phyloP scores from a whole-genome alignment of 1,140 invertebrate species.

The Drosophila leontia region DNA sequence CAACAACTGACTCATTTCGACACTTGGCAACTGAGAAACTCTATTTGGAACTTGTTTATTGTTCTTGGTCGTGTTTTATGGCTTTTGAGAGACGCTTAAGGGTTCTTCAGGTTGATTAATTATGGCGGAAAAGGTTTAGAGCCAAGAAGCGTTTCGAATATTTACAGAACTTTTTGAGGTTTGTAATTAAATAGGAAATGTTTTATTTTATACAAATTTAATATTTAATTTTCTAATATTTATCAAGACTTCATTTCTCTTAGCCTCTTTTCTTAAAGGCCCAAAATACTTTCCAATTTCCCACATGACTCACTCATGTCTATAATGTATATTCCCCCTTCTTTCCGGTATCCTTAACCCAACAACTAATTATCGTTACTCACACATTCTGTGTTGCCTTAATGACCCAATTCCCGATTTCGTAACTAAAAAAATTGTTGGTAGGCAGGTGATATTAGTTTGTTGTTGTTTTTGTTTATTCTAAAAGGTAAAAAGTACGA shows the following conservation, averaged over 20 bases:
- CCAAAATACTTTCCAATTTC: not conserved
- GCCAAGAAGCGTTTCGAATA: slow-evolving; percentile 10
- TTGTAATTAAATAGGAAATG: too few species aligned
- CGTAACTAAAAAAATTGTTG: slow-evolving; percentile 33
- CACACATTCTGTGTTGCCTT: slow-evolving; percentile 54
- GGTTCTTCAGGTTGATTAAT: slow-evolving; percentile 45
- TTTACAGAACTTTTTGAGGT: not conserved
- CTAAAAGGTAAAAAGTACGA: not conserved
- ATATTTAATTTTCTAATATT: too few species aligned
- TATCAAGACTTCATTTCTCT: too few species aligned
- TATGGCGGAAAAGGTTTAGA: slow-evolving; percentile 39
- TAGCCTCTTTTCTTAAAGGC: not conserved
- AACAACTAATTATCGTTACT: slow-evolving; percentile 28
- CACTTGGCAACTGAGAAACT: slow-evolving; percentile 34
- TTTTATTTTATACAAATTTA: too few species aligned
- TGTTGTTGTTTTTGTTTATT: slow-evolving; percentile 9
- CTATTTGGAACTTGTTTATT: slow-evolving; percentile 43
- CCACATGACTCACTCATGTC: slow-evolving; percentile 5
- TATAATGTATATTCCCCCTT: not conserved
- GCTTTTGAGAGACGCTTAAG: slow-evolving; percentile 33
- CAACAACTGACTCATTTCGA: slow-evolving; percentile 35
- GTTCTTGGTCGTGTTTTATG: slow-evolving; percentile 22
- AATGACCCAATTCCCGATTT: slow-evolving; percentile 59
- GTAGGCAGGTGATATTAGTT: slow-evolving; percentile 42
- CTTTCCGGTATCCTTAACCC: slow-evolving; percentile 4